A percentile compares a stretch with the other conserved stretches of the same genome.
phyloP scores from a whole-genome alignment of 92 coral and sea anemone species.

The Phenganax subtilis region DNA sequence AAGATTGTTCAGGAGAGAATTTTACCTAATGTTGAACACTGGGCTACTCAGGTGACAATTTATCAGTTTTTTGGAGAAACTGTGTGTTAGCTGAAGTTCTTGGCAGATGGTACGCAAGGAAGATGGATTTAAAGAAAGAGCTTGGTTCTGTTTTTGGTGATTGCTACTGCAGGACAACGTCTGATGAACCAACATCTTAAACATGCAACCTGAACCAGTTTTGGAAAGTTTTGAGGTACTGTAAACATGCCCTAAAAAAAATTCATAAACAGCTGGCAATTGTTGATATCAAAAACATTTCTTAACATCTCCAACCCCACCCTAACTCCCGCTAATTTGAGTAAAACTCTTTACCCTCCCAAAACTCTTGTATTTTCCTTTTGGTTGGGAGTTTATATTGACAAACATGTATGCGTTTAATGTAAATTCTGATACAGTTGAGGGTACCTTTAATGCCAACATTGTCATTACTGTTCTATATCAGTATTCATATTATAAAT shows the following conservation, averaged over 20 bases:
- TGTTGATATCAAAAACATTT: background rate
- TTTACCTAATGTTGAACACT: conserved; percentile 43
- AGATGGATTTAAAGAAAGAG: conserved; percentile 20
- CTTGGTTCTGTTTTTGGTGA: conserved; percentile 21
- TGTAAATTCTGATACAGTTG: too few species aligned
- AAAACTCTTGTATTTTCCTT: too few species aligned
- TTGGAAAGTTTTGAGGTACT: conserved; percentile 3
- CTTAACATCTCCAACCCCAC: background rate
- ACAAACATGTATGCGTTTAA: too few species aligned
- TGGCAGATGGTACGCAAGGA: conserved; percentile 63
- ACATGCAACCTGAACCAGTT: conserved; percentile 2
- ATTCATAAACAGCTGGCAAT: background rate
- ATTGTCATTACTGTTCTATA: background rate
- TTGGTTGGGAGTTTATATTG: too few species aligned
- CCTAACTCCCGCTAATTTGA: background rate
- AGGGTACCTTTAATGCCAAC: background rate
- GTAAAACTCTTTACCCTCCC: too few species aligned
- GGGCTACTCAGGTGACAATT: conserved; percentile 43
- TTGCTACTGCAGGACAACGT: conserved; percentile 51
- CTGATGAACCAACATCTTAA: conserved; percentile 23
- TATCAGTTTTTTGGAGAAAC: conserved; percentile 50
- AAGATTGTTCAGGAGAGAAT: conserved; percentile 10
- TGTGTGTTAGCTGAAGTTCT: conserved; percentile 53
- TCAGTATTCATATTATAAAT: too few species aligned
- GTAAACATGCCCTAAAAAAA: background rate